Evolutionary conservation across 2,888 invertebrate species (phyloP), one percentile per base, ranked within the genome.

Genomic region (Acheta domesticus): DNA sequence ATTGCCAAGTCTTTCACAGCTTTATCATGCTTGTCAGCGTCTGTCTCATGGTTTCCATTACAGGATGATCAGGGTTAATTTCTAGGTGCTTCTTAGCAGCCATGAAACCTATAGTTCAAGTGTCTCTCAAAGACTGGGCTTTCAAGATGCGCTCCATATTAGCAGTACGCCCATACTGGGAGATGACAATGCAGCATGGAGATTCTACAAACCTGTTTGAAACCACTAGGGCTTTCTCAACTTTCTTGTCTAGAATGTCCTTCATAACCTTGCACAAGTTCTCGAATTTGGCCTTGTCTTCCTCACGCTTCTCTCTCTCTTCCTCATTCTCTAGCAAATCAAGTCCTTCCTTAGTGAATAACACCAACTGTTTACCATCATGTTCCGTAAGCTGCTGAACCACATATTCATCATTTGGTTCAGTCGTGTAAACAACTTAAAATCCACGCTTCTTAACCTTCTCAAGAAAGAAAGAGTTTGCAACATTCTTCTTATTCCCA

Each of bases 71-170:
- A 1, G 99, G 98, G 87, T 99, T 99, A 88, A 99, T 94, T 89
- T 99, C 99, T 74, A 99, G 89, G 85, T 99, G 98, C 88, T 99
- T 99, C 91, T 99, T 99, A 83, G 99, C 98, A 1, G 98, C 96
- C 99, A 99, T 99, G 91, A 99, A 99, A 73, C 99, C 98, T 97
- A 99, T 98, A 82, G 99, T 98, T n/a, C 96, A 95, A 0, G 97
- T 94, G 86, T 99, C 99, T 49, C 98, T 91, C 19, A 99, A 91
- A 74, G 99, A 99, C 87, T 99, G 99, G 0, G 99, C 99, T 88
- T 99, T 99, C 99, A 99, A 99, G 88, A 99, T 99, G 81, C 99
- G 93, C 87, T 99, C 99, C 99, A 99, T 99, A 89, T 99, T 99
- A 1, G 99, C 99, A 0, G 98, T 96, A 99, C 99, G 99, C 77